Evolutionary conservation across 2,113 vertebrate species (phyloP).

Genomic region (Crotalus viridis): DNA sequence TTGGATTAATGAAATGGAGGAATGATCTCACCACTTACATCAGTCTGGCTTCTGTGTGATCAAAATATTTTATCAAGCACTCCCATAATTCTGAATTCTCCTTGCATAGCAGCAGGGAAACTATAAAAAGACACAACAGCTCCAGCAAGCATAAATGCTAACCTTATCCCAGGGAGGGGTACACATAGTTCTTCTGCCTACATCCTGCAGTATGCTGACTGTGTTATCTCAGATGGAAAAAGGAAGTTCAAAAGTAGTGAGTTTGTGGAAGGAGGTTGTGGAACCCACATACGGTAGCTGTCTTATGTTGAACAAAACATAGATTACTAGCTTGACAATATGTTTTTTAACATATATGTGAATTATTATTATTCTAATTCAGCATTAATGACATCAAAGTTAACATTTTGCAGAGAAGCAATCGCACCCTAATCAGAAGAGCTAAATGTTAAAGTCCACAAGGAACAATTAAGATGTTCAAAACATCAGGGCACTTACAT

Average conservation of each 20-base stretch:
- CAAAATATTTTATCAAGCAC: not conserved
- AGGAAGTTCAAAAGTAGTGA: not conserved
- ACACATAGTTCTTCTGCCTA: not conserved
- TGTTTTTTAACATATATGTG: slow-evolving; percentile 35
- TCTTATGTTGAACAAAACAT: not conserved
- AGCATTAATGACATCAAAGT: slow-evolving; percentile 49
- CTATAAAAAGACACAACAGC: not conserved
- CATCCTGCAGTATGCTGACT: not conserved
- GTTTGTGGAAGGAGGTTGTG: rapidly evolving
- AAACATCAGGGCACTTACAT: slow-evolving; percentile 9
- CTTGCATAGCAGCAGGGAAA: not conserved
- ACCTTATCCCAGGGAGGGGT: not conserved
- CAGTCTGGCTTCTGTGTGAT: not conserved
- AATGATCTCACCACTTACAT: not conserved
- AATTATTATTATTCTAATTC: slow-evolving; percentile 32
- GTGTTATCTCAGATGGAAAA: not conserved
- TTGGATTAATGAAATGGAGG: not conserved
- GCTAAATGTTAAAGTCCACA: slow-evolving; percentile 39
- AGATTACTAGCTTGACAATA: not conserved
- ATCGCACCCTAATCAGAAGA: slow-evolving; percentile 45
- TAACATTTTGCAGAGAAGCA: slow-evolving; percentile 43
- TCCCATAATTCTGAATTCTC: not conserved
- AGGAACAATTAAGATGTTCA: slow-evolving; percentile 46
- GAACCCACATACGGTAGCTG: not conserved
- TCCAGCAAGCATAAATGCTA: not conserved